phyloP scores from a whole-genome alignment of 23 tunicate genomes.

The Aplidium turbinatum region DNA sequence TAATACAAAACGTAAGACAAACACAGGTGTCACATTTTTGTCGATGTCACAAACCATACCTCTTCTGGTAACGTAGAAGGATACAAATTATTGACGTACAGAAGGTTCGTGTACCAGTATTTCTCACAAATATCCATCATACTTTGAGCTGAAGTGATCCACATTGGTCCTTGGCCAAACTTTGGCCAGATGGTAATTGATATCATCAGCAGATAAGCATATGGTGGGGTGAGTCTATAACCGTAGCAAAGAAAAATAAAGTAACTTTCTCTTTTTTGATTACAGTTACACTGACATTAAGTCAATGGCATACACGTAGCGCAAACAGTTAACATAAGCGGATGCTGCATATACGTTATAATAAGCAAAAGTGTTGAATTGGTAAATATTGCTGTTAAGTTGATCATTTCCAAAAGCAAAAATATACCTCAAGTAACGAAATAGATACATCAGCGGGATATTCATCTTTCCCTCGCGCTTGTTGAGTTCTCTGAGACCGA shows the following conservation, averaged over 20 bases:
- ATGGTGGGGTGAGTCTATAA: conserved; percentile 82
- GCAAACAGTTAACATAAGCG: too few species aligned
- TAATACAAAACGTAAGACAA: neutral
- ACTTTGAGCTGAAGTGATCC: neutral
- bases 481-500: conserved; percentile 64
- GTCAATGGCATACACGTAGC: too few species aligned
- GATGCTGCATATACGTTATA: too few species aligned
- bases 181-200: conserved; percentile 34
- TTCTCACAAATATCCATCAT: conserved; percentile 33
- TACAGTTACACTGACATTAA: too few species aligned
- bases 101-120: conserved; percentile 84
- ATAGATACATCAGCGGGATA: conserved; percentile 64
- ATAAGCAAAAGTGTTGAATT: too few species aligned
- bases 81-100: conserved; percentile 86
- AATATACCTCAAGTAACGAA: conserved; percentile 73
- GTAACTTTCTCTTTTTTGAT: neutral
- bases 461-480: conserved; percentile 66
- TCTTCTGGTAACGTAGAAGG: conserved; percentile 42
- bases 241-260: neutral
- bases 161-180: conserved; percentile 71
- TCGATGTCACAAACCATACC: conserved; percentile 6
- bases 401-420: neutral
- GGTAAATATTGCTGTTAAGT: too few species aligned
- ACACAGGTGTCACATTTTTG: too few species aligned
- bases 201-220: conserved; percentile 57